Evolutionary conservation across 2,797 vertebrate genomes (phyloP), one percentile per base, ranked within the genome.

Genomic region (Bovichtus variegatus): DNA sequence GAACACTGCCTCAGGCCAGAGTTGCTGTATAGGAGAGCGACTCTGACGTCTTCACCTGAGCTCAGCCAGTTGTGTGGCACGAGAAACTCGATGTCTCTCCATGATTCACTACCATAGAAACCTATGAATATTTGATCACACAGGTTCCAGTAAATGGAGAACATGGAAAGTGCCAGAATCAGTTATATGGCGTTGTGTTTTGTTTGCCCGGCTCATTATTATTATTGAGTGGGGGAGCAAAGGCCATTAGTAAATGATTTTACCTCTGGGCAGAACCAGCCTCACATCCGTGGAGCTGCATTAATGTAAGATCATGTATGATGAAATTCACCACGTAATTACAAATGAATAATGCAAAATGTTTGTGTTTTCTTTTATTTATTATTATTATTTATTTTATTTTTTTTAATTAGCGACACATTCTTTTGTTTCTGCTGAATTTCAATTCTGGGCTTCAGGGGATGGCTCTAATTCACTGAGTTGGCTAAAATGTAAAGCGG

Each of bases 121-220:
- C 74, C 60, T 10, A 81, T 92, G 70, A 89, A 92, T 89, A 87
- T 89, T 91, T 92, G 62, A 93, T 91, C 40, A 57, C 46, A 25
- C 29, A n/a, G 59, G 78, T 91, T 88, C 59, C 76, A 83, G 79
- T 84, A 81, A 85, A 87, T 44, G 60, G 73, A 55, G 60, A 83
- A 58, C 66, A 60, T 36, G 49, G 81, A 87, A 87, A 60, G 67
- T 60, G 62, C 58, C 69, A 62, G 70, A 76, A 83, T 80, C 44
- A 19, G 11, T 83, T 74, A 77, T 81, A 82, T 69, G 61, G 44
- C 40, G 38, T 65, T 81, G 44, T 70, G 74, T 89, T 88, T n/a
- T 83, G 85, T 91, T 88, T 79, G 57, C 59, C n/a, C 21, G 75
- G 83, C 81, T 83, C 75, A 75, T 89, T 86, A 78, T 80, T 80